Base-by-base conservation (phyloP, 2,797 vertebrate genomes). In the Cossypha heuglini region DNA sequence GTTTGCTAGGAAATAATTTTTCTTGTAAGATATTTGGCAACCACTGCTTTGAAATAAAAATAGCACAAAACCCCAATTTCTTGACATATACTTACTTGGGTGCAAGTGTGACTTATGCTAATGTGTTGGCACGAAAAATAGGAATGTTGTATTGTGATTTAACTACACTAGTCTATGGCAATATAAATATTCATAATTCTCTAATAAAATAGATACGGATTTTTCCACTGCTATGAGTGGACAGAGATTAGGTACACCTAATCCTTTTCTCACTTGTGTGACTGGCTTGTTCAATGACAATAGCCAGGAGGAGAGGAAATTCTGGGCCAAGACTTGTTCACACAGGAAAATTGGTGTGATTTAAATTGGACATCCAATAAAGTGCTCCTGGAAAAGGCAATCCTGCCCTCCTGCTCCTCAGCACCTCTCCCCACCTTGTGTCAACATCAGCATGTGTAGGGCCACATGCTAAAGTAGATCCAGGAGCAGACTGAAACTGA, bases 11-110 rank as follows among this genome's bases (percentile, higher is more conserved):
- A 91, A 85, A 64, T 57, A 46, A 20, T 54, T 46, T 62, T 84
- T 84, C 49, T 71, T 76, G 12, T 48, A 82, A 81, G 67, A 59
- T 63, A 69, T 59, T 75, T 92, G 77, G n/a, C 77, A 93, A 35
- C 11, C 18, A 81, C 40, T 73, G 5, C 3, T 10, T 71, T 86
- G 45, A 80, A n/a, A 21, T 25, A 67, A 77, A 79, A 92, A 86
- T 26, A 76, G 6, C 11, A 58, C 10, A 83, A 63, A 51, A 0
- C 1, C 4, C 4, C 4, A 5, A 4, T 61, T 81, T 69, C 33
- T 84, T 90, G 43, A 75, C 20, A 10, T 48, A 69, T 16, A 9
- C 9, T 64, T 73, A 51, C 31, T 52, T 81, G 18, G 12, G 8
- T 73, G 4, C 26, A 40, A 61, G 9, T 57, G 13, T 80, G 42